Evolutionary conservation across 2,888 invertebrate species (phyloP), one percentile per base, ranked within the genome.

Genomic region (Eledona agricola): DNA sequence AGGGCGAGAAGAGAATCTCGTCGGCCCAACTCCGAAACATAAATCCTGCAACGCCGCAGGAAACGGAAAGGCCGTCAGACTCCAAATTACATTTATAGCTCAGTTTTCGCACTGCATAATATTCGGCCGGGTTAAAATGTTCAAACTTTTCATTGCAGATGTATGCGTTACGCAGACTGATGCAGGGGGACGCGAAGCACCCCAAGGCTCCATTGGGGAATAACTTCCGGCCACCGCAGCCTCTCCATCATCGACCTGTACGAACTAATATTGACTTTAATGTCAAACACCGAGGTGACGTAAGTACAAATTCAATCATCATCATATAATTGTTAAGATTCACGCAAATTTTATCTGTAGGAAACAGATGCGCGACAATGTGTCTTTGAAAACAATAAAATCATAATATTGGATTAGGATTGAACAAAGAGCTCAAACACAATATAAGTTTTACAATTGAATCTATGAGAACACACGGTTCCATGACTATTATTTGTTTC

Each of bases 251-350:
- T 79, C 86, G 97, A 66, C 90, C 96, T 49, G 88, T 97, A 63
- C 83, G 97, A 77, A 97, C 97, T 65, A 97, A 97, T 80, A 97
- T 97, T 77, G 95, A 97, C 80, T 96, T 96, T 79, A 90, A 89
- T 76, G 83, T 87, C 70, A 88, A 86, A 81, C 86, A 88, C 61
- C 72, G 72, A 81, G 86, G 86, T 65, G 72, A 72, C 61, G 77
- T 77, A 71, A 67, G 71, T 70, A n/a, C n/a, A n/a, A n/a, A n/a
- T n/a, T n/a, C n/a, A n/a, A n/a, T n/a, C n/a, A n/a, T n/a, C n/a
- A n/a, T n/a, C n/a, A n/a, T n/a, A n/a, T n/a, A n/a, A n/a, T n/a
- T n/a, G n/a, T n/a, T n/a, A n/a, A n/a, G n/a, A n/a, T n/a, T n/a
- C n/a, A n/a, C n/a, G n/a, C n/a, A n/a, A n/a, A n/a, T n/a, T n/a